Evolutionary conservation across 2,113 vertebrate species (phyloP).

Genomic region (Periophthalmus modestus): DNA sequence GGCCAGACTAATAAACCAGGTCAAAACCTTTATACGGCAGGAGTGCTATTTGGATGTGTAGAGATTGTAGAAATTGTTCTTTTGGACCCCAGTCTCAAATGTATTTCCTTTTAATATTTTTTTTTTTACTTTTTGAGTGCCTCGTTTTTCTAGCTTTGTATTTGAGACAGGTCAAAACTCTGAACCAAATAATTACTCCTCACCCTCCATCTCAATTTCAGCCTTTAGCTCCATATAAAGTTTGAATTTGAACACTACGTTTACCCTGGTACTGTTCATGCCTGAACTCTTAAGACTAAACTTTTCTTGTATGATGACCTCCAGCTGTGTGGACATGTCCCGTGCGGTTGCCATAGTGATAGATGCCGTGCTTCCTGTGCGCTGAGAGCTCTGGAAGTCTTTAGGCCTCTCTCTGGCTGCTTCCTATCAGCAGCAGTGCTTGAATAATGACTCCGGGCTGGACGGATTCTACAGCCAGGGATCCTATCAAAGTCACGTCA

Average conservation of each 20-base stretch:
- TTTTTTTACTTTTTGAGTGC: too few species aligned
- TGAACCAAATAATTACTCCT: not conserved
- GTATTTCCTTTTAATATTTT: too few species aligned
- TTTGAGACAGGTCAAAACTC: too few species aligned
- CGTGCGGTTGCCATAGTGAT: conserved; percentile 60
- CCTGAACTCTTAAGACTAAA: conserved; percentile 19
- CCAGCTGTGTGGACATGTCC: conserved; percentile 65
- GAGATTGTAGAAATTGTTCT: too few species aligned
- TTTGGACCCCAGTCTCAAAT: too few species aligned
- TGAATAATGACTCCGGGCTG: conserved; percentile 68
- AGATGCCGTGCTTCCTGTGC: conserved; percentile 58
- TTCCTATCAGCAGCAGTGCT: conserved; percentile 66
- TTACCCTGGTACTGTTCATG: not conserved
- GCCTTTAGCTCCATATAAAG: not conserved
- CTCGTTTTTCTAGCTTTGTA: too few species aligned
- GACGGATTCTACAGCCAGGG: conserved; percentile 54
- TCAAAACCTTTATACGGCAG: too few species aligned
- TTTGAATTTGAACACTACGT: not conserved
- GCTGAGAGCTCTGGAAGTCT: conserved; percentile 71
- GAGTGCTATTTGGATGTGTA: too few species aligned
- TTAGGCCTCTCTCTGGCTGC: conserved; percentile 55
- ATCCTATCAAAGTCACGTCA: conserved; percentile 63
- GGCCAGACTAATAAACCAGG: too few species aligned
- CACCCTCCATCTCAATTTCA: not conserved
- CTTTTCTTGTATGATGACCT: conserved; percentile 49